Base-by-base conservation (phyloP, 2,113 vertebrate species). In the Malurus cyaneus region DNA sequence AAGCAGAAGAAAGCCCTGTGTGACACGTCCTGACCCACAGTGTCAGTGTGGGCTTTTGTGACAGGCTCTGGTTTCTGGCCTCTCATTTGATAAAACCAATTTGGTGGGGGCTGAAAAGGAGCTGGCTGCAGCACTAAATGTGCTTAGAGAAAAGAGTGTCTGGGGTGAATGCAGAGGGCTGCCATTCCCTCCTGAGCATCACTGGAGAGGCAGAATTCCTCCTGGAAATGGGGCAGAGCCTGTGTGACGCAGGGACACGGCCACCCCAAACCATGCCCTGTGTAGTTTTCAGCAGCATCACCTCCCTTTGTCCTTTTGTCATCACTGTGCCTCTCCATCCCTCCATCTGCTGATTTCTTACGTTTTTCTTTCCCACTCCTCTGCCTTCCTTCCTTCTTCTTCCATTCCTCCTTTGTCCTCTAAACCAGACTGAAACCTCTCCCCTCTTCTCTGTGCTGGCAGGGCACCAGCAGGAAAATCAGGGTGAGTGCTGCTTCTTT, bases 41-140 rank as follows among this genome's bases (percentile, higher is more conserved):
- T 96, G 97, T 98, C 97, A 97, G 10, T 86, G 21, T 95, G 94
- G 93, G 97, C 97, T 98, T 97, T 98, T 97, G 96, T 98, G 96
- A 89, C 91, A n/a, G 88, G 74, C 92, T 96, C 93, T 66, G 86
- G 95, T 96, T 97, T 83, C 95, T 96, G 94, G 86, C 93, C 87
- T 94, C 90, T 98, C 96, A 97, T 98, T 97, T 96, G 97, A 97
- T 97, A 97, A 98, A 96, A 93, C 85, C 86, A 93, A 60, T 97
- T 96, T 93, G 24, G 84, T 84, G 79, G 87, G 96, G 95, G 50
- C 84, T 65, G 81, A 56, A 31, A 21, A 31, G 39, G 76, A 87
- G 84, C 78, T 92, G 71, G 29, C 47, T 86, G 70, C 86, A 82
- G 39, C 56, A 85, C 56, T 93, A 80, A 96, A 93, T 95, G 80